Evolutionary conservation across 1,140 invertebrate species (phyloP), one percentile per base, ranked within the genome.

Genomic region (Eurosta solidaginis): DNA sequence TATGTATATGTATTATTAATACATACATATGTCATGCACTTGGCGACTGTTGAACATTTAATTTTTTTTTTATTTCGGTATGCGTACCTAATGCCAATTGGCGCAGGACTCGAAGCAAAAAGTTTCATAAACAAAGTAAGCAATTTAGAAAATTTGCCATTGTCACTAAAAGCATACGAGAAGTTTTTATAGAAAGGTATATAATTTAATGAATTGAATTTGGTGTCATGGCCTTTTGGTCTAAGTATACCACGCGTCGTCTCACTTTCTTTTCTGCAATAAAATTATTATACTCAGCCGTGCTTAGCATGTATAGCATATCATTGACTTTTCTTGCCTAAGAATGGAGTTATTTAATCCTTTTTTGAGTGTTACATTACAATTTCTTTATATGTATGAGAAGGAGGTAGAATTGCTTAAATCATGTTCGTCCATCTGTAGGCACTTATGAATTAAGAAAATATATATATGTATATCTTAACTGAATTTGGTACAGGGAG

Each of bases 171-270:
- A 59, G 12, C 29, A 68, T 12, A 68, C 17, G n/a, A 1, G 12
- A 59, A 36, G 5, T 33, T 12, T 17, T 27, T 17, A 20, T 20
- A 29, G 59, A 17, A 10, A 9, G 33, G 59, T 40, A 7, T 20
- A 47, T n/a, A 47, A 68, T 40, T 68, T 20, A 68, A 36, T 68
- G 59, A 40, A 68, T 42, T 33, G 33, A 42, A 68, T 68, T 68
- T 68, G 59, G 59, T 68, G 59, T 68, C 59, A 68, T 68, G 59
- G 59, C 40, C 59, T n/a, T n/a, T 68, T 36, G 59, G 33, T 20
- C 3, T 29, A 14, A 20, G 25, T 42, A 40, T 29, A 7, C 5
- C 12, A 29, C 7, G 22, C 29, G 27, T n/a, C 27, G 2, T n/a
- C n/a, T n/a, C n/a, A n/a, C n/a, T n/a, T n/a, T n/a, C n/a, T n/a